Evolutionary conservation across 1,140 invertebrate species (phyloP).

Genomic region (Penaeus indicus): DNA sequence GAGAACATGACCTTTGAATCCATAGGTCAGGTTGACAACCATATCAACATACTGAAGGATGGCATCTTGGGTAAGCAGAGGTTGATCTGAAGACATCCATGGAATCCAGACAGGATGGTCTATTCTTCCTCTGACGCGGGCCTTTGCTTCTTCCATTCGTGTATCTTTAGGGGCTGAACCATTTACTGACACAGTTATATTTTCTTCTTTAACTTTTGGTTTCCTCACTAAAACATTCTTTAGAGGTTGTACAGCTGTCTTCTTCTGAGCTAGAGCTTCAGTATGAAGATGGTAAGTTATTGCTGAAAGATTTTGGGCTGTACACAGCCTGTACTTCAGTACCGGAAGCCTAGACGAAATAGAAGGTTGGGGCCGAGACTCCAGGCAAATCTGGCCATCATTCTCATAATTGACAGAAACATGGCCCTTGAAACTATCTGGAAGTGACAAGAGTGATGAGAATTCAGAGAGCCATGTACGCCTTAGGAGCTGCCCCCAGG

Average conservation of each 20-base stretch:
- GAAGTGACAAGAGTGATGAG: conserved; percentile 47
- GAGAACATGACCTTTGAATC: conserved; percentile 48
- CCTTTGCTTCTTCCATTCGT: conserved; percentile 2
- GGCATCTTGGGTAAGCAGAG: conserved; percentile 42
- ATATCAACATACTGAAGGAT: conserved; percentile 51
- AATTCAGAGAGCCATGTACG: conserved; percentile 56
- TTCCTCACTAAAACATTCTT: background rate
- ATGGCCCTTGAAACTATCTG: conserved; percentile 34
- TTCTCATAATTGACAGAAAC: conserved; percentile 50
- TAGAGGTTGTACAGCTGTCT: conserved; percentile 10
- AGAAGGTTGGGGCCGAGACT: conserved; percentile 14
- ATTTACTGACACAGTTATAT: background rate
- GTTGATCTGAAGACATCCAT: conserved; percentile 39
- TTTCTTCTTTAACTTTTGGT: background rate
- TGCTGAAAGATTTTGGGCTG: conserved; percentile 39
- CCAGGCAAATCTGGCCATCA: conserved; percentile 45
- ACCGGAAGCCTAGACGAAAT: background rate
- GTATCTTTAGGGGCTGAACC: background rate
- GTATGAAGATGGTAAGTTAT: conserved; percentile 34
- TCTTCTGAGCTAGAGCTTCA: conserved; percentile 27
- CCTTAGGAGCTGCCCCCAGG: conserved; percentile 55
- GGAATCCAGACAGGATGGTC: conserved; percentile 58
- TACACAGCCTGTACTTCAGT: conserved; percentile 52
- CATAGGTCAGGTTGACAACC: conserved; percentile 34
- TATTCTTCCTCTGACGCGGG: conserved; percentile 43